These are phyloP conservation scores for Calliopsis andreniformis DNA, from an alignment of 1,140 invertebrate species.

Conservation along the genomic window DNA sequence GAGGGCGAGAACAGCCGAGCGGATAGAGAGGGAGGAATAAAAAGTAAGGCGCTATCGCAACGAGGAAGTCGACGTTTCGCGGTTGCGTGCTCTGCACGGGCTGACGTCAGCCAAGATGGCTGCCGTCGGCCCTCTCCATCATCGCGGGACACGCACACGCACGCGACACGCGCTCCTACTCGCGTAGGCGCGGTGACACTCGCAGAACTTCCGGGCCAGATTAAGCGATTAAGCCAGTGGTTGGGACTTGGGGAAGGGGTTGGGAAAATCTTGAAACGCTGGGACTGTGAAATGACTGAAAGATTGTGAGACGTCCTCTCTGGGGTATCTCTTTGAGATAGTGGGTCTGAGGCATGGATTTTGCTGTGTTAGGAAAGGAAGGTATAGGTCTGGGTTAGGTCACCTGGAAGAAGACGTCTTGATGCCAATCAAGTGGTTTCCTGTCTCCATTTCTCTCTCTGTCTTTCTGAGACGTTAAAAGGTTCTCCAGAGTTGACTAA, in stretches of 20 bases:
- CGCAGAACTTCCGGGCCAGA: slow-evolving; percentile 56
- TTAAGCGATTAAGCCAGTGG: slow-evolving; percentile 65
- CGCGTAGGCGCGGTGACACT: slow-evolving; percentile 63
- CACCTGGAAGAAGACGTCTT: too few species aligned
- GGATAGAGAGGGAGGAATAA: slow-evolving; percentile 45
- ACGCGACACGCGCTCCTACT: slow-evolving; percentile 7
- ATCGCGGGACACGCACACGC: slow-evolving; percentile 48
- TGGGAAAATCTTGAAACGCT: slow-evolving; percentile 12
- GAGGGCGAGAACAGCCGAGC: not conserved
- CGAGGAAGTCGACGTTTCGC: slow-evolving; percentile 68
- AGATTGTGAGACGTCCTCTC: not conserved
- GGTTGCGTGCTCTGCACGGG: slow-evolving; percentile 63
- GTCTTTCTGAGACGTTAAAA: too few species aligned
- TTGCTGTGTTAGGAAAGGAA: too few species aligned
- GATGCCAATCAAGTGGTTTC: too few species aligned
- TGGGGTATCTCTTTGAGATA: too few species aligned
- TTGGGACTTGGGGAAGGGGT: not conserved
- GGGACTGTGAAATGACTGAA: not conserved
- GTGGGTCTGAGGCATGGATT: too few species aligned
- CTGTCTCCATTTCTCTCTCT: too few species aligned
- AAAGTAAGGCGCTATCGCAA: slow-evolving; percentile 67
- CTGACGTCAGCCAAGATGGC: slow-evolving; percentile 69
- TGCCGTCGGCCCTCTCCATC: slow-evolving; percentile 52
- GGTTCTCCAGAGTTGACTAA: too few species aligned
- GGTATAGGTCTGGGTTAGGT: too few species aligned